Evolutionary conservation across 2,113 vertebrate genomes (phyloP).

Genomic region (Pterophyllum scalare): DNA sequence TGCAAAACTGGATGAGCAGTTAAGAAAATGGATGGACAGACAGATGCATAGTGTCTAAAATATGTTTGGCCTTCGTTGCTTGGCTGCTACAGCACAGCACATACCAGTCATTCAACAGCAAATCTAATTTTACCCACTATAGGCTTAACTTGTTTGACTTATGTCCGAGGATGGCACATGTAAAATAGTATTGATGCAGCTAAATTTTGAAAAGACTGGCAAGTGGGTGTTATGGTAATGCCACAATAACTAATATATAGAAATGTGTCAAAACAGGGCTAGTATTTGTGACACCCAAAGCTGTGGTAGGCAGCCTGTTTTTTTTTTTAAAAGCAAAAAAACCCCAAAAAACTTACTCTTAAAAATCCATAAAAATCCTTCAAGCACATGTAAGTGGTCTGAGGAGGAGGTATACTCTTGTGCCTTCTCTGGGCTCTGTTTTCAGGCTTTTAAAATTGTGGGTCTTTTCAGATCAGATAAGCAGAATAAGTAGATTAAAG

Average conservation of each 20-base stretch:
- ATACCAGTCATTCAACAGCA: not conserved
- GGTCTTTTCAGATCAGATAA: not conserved
- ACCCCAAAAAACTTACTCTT: no score
- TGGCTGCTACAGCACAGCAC: not conserved
- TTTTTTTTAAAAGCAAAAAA: no score
- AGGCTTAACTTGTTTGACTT: not conserved
- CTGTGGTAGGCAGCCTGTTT: not conserved
- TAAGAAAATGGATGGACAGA: not conserved
- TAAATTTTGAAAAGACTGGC: not conserved
- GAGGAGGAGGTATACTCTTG: not conserved
- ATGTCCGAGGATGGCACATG: not conserved
- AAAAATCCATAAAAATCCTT: no score
- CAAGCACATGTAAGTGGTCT: not conserved
- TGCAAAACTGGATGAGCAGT: not conserved
- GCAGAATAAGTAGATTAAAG: not conserved
- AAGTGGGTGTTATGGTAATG: constrained; percentile 8
- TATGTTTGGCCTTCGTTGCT: not conserved
- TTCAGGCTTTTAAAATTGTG: not conserved
- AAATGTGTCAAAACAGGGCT: not conserved
- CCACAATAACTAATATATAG: not conserved
- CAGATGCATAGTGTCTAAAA: not conserved
- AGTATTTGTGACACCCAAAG: not conserved
- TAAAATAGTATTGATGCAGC: not conserved
- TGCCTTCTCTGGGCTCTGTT: not conserved
- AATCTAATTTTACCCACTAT: not conserved